phyloP scores from a whole-genome alignment of 2,113 vertebrate species.

The Gopherus evgoodei region DNA sequence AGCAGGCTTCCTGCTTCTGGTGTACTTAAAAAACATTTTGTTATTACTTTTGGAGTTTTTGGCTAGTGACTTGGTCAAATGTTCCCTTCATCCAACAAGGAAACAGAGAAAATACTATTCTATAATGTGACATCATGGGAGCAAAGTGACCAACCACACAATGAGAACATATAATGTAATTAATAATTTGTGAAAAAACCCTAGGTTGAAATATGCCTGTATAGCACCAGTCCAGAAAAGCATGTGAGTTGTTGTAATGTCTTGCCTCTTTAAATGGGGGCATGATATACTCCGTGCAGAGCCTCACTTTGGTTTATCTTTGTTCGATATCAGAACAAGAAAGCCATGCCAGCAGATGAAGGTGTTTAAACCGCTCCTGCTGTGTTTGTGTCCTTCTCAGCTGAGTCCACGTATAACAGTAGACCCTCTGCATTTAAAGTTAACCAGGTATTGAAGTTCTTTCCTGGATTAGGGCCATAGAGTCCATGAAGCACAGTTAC shows the following conservation, averaged over 20 bases:
- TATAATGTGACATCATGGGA: not conserved
- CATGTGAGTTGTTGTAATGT: not conserved
- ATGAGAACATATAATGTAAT: not conserved
- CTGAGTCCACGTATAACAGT: not conserved
- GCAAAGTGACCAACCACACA: fast-evolving
- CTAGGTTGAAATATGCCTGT: not conserved
- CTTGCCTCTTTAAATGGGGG: too few relatives aligned
- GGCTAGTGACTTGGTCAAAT: not conserved
- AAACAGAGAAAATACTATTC: not conserved
- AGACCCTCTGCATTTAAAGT: not conserved
- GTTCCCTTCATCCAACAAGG: not conserved
- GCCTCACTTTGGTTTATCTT: too few relatives aligned
- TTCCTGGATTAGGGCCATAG: too few relatives aligned
- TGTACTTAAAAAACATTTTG: too few relatives aligned
- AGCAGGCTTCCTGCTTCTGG: too few relatives aligned
- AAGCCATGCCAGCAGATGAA: not conserved
- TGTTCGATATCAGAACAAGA: not conserved
- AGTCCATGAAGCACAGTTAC: not conserved
- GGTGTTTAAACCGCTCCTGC: not conserved
- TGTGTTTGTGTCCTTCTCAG: too few relatives aligned
- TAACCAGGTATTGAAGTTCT: not conserved
- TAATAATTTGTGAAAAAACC: not conserved
- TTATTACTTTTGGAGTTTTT: too few relatives aligned
- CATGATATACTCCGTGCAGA: too few relatives aligned
- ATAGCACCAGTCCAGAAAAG: not conserved